A percentile compares a stretch with the other conserved stretches of the same genome.
phyloP scores from a whole-genome alignment of 2,888 invertebrate genomes.

The Cheiracanthium punctorium region DNA sequence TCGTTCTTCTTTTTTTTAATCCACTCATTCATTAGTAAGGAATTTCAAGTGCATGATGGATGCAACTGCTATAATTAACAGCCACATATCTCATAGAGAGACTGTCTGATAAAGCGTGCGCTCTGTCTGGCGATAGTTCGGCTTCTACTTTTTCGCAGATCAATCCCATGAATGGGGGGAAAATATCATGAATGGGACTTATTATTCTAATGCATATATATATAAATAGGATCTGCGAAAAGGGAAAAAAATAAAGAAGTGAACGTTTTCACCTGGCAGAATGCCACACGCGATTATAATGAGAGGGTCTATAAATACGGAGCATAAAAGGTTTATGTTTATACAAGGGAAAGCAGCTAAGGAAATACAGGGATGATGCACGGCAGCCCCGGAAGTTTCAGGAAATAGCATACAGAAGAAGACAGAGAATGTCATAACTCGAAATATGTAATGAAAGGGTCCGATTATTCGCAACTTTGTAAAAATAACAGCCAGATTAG shows the following conservation, averaged over 20 bases:
- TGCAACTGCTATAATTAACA: too few relatives aligned
- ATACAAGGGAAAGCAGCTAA: constrained; percentile 11
- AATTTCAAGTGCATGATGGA: too few relatives aligned
- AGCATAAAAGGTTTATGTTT: constrained; percentile 54
- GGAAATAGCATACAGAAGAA: background rate
- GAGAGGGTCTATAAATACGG: constrained; percentile 27
- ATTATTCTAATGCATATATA: constrained; percentile 42
- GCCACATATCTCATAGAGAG: too few relatives aligned
- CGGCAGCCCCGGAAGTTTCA: background rate
- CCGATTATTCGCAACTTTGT: background rate
- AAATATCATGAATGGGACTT: constrained; percentile 36
- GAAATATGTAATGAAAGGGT: constrained; percentile 9
- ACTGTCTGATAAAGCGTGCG: background rate
- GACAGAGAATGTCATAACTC: background rate
- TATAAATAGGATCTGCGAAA: constrained; percentile 31
- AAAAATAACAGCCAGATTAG: background rate
- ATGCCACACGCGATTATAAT: constrained; percentile 56
- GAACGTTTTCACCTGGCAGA: constrained; percentile 41
- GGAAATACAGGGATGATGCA: background rate
- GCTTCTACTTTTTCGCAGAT: background rate
- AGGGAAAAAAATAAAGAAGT: background rate
- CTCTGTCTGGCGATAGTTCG: background rate
- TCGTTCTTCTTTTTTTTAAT: too few relatives aligned
- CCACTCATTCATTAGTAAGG: too few relatives aligned
- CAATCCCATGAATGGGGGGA: background rate